Percentiles rank a stretch among this genome's conserved stretches.
Evolutionary conservation across 2,888 invertebrate species (phyloP).

Genomic region (Drosophila melanosoma): DNA sequence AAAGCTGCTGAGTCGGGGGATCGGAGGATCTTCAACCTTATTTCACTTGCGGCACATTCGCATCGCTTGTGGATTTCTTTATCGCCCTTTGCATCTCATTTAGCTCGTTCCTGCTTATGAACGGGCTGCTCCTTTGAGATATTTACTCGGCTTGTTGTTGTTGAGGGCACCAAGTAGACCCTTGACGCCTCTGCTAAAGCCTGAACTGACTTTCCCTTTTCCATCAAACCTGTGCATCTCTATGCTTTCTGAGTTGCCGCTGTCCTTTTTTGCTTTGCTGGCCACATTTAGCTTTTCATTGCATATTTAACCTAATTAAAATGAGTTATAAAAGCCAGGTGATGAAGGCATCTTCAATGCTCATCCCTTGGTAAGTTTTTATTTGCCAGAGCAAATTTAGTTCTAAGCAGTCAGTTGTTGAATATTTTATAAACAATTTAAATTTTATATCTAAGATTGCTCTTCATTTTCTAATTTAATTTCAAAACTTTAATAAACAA

Average conservation of each 20-base stretch:
- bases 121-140: conserved; percentile 35
- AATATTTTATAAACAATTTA: background rate
- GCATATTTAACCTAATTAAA: conserved; percentile 79
- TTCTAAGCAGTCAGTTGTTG: background rate
- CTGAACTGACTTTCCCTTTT: conserved; percentile 3
- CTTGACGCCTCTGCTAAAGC: conserved; percentile 9
- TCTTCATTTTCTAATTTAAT: background rate
- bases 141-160: conserved; percentile 28
- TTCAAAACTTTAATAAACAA: background rate
- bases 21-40: conserved; percentile 54
- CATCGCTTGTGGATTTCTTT: conserved; percentile 69
- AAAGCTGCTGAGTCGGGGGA: conserved; percentile 48
- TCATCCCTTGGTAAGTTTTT: conserved; percentile 21
- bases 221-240: conserved; percentile 40
- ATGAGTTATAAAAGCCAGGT: conserved; percentile 69
- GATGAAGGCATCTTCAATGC: conserved; percentile 42
- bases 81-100: conserved; percentile 81
- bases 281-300: conserved; percentile 63
- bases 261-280: conserved; percentile 38
- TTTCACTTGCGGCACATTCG: conserved; percentile 60
- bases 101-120: conserved; percentile 68
- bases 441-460: background rate
- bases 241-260: conserved; percentile 14
- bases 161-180: conserved; percentile 33
- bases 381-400: background rate